Evolutionary conservation across 2,113 vertebrate species (phyloP), one percentile per base, ranked within the genome.

Genomic region (Odontesthes bonariensis): DNA sequence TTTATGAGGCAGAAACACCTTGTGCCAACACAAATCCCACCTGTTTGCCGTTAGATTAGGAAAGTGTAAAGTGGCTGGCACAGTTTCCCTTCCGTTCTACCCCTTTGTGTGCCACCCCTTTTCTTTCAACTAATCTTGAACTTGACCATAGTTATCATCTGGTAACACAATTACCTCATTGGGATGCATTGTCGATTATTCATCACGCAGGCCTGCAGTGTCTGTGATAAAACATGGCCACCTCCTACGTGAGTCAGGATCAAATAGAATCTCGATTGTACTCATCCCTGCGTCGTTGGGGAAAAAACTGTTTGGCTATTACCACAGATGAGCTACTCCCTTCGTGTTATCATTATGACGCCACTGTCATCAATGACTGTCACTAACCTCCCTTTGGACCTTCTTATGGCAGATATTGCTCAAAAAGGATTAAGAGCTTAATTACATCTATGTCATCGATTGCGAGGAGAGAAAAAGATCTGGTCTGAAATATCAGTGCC

Each of bases 181-280:
- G 16, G 38, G 40, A 42, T 53, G 42, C 60, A 69, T 78, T 52
- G 22, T 62, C 31, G 51, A 69, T 75, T 86, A 74, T 80, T 51
- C 47, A 27, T 27, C 27, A 53, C 1, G 35, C 72, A 81, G 60
- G 35, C 14, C n/a, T n/a, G 19, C 10, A 3, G 59, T 33, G 59
- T 38, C 22, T 69, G 60, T 66, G 46, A 62, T 42, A 70, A 71
- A 69, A 75, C 40, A 47, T 11, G n/a, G 53, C 40, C 68, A 8
- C 61, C 23, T 66, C 77, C 54, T 75, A 1, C 14, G 55, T 77
- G 86, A 86, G 65, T 80, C 85, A 88, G 40, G 64, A 79, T 55
- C 10, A 4, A 53, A 69, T 8, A 19, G 42, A 23, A 59, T 88
- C 60, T 68, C 19, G 51, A 55, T 58, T 49, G 42, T 10, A 66